These are phyloP conservation scores for Aphyosemion australe DNA, from an alignment of 2,113 vertebrate genomes.

Conservation along the genomic window DNA sequence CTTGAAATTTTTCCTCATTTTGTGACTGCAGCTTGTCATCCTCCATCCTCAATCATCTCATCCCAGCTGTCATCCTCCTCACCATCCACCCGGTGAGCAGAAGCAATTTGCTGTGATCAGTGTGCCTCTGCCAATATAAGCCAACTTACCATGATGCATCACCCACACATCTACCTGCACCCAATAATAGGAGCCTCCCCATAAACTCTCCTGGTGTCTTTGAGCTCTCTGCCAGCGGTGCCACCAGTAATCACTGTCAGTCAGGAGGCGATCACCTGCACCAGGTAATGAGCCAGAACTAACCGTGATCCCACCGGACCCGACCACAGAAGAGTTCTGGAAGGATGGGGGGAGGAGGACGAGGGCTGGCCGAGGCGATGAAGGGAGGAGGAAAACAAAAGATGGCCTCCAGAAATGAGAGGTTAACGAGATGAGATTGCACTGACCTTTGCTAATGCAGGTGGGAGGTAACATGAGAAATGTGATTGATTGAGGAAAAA, in stretches of 20 bases:
- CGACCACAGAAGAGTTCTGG: conserved; percentile 53
- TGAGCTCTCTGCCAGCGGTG: conserved; percentile 47
- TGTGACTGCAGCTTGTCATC: conserved; percentile 37
- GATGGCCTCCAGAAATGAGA: conserved; percentile 66
- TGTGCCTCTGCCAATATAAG: conserved; percentile 51
- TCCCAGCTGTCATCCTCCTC: conserved; percentile 61
- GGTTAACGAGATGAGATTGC: conserved; percentile 75
- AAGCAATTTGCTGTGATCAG: conserved; percentile 56
- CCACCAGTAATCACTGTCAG: conserved; percentile 68
- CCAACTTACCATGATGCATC: conserved; percentile 48
- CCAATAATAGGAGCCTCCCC: conserved; percentile 44
- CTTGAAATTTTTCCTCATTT: conserved; percentile 30
- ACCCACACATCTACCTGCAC: conserved; percentile 45
- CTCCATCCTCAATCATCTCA: conserved; percentile 50
- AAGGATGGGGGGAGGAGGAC: conserved; percentile 18
- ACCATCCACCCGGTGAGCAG: conserved; percentile 46
- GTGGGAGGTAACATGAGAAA: conserved; percentile 58
- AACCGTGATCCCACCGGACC: conserved; percentile 61
- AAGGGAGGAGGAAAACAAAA: conserved; percentile 58
- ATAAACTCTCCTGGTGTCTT: conserved; percentile 33
- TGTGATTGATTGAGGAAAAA: conserved; percentile 65
- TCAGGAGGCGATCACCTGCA: conserved; percentile 57
- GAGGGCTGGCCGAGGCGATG: conserved; percentile 11
- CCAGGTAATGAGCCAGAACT: conserved; percentile 72
- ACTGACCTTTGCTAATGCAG: conserved; percentile 72